These are phyloP conservation scores for Panagrolaimus sp. DNA, from an alignment of 1,140 invertebrate genomes.

Conservation along the genomic window DNA sequence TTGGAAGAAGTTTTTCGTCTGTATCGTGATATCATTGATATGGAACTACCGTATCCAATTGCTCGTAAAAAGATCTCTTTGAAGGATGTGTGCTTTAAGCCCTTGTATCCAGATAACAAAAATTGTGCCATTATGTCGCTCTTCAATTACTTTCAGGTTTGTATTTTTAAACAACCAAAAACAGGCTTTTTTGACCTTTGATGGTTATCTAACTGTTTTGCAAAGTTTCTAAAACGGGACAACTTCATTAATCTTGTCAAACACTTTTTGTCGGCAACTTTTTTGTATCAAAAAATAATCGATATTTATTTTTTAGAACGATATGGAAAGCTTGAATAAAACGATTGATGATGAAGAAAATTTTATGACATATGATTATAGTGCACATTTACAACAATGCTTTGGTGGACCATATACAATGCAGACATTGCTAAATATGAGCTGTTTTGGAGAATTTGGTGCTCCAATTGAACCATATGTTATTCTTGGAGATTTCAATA, in stretches of 20 bases:
- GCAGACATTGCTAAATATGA: constrained; percentile 58
- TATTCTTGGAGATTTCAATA: constrained; percentile 80
- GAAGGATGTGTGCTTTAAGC: constrained; percentile 83
- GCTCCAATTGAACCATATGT: constrained; percentile 84
- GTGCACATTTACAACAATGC: constrained; percentile 70
- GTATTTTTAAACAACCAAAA: background rate
- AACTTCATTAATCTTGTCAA: constrained; percentile 41
- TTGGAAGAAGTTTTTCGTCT: constrained; percentile 67
- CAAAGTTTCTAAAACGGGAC: constrained; percentile 34
- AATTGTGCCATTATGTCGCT: constrained; percentile 81
- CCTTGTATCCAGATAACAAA: constrained; percentile 66
- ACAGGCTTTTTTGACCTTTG: background rate
- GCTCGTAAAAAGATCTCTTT: constrained; percentile 58
- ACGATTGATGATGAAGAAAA: constrained; percentile 57
- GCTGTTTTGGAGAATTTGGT: constrained; percentile 78
- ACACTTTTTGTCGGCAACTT: background rate
- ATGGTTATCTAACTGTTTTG: too few relatives aligned
- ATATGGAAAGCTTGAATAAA: constrained; percentile 22
- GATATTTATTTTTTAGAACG: constrained; percentile 26
- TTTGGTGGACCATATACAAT: constrained; percentile 60
- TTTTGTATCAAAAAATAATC: too few relatives aligned
- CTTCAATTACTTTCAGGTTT: constrained; percentile 77
- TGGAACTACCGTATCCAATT: constrained; percentile 15
- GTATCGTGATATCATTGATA: constrained; percentile 1
- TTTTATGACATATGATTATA: constrained; percentile 70